Evolutionary conservation across 2,797 vertebrate genomes (phyloP), one percentile per base, ranked within the genome.

Genomic region (Chromobotia macracanthus): DNA sequence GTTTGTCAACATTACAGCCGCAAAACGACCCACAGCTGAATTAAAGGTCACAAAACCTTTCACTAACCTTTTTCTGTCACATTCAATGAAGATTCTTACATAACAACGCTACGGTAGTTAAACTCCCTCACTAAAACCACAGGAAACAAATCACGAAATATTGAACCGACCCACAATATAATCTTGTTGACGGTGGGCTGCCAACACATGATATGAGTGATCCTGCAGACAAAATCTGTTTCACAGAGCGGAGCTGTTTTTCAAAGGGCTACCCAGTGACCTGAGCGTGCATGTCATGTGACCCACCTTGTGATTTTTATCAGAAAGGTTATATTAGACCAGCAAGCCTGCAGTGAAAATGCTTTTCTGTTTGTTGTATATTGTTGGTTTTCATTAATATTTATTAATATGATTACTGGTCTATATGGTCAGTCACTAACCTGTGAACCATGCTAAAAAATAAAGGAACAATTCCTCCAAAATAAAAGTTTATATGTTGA

Each of bases 241-340:
- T 78, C 48, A 72, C 66, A 69, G 53, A 68, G 73, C 15, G 0
- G 13, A 61, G 35, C 12, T 25, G n/a, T 61, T 74, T 77, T 77
- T 72, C 68, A 31, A 70, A 75, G 48, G 55, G 23, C 28, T 44
- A 61, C 68, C n/a, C 80, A 51, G 50, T 77, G 66, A 65, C 48
- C 44, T 44, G 53, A 53, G 35, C 55, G 9, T 28, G 19, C 70
- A 35, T n/a, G 7, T 56, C 58, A 71, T 80, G 65, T 75, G 80
- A 82, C 35, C 55, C 64, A 66, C 66, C 66, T 51, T 78, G 75
- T 70, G 72, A 83, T 71, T 66, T 71, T 64, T 70, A 55, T 69
- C 64, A 74, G 21, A 10, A 72, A 25, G 56, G 28, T n/a, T 51
- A 79, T 77, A 68, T 51, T 25, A 69, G 41, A 77, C 55, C 51